These are phyloP conservation scores for Paracanthobrama guichenoti DNA, from an alignment of 2,113 vertebrate species.

Conservation along the genomic window DNA sequence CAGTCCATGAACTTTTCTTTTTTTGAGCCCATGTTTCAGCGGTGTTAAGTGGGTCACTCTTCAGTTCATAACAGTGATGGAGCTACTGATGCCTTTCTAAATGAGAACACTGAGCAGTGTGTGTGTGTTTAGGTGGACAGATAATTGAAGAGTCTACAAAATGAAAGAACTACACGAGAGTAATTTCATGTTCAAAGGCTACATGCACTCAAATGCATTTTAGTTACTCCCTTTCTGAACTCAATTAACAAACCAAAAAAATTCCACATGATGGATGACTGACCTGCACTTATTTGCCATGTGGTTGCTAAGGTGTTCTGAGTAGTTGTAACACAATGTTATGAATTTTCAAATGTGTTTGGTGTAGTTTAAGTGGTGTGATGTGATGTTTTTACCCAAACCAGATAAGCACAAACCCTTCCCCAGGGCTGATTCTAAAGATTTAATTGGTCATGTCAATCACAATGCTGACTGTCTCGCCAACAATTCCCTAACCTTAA, in stretches of 20 bases:
- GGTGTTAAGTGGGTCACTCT: conserved; percentile 34
- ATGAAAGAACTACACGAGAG: conserved; percentile 43
- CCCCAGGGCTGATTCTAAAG: not conserved
- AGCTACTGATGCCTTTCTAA: conserved; percentile 24
- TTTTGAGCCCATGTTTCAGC: conserved; percentile 4
- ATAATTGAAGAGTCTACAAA: conserved; percentile 44
- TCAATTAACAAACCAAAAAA: not conserved
- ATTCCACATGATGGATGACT: not conserved
- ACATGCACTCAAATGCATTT: not conserved
- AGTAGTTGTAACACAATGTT: not conserved
- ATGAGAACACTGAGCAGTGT: conserved; percentile 43
- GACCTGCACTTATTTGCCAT: not conserved
- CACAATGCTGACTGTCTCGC: too few relatives aligned
- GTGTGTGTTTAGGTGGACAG: conserved; percentile 29
- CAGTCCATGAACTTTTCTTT: conserved; percentile 15
- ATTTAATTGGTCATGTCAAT: not conserved
- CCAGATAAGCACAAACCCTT: not conserved
- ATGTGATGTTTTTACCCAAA: not conserved
- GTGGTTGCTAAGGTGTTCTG: not conserved
- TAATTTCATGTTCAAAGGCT: conserved; percentile 40
- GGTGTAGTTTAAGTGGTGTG: not conserved
- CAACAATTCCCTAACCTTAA: too few relatives aligned
- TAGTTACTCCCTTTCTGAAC: not conserved
- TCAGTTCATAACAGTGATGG: not conserved
- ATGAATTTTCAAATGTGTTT: not conserved